phyloP scores from a whole-genome alignment of 2,888 invertebrate genomes.

The Hyposoter dolosus region DNA sequence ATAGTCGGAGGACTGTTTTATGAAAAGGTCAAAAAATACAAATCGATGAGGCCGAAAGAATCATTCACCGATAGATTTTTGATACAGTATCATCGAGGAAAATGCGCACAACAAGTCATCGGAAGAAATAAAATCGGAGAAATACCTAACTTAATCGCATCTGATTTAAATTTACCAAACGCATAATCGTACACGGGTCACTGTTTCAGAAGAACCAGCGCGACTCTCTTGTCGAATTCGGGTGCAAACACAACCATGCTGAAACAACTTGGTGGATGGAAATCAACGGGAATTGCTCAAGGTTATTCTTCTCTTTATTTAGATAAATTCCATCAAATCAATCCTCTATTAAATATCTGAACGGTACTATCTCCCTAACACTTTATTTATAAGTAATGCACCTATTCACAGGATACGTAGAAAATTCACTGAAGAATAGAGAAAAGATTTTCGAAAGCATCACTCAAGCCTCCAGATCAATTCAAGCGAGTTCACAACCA shows the following conservation, averaged over 20 bases:
- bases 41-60: conserved; percentile 1
- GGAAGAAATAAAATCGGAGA: conserved; percentile 14
- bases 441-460: conserved; percentile 50
- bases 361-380: conserved; percentile 4
- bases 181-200: neutral
- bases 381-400: conserved; percentile 38
- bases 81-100: conserved; percentile 5
- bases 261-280: conserved; percentile 25
- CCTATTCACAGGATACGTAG: conserved; percentile 51
- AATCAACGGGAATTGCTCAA: conserved; percentile 13
- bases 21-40: neutral
- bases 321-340: conserved; percentile 14
- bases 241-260: conserved; percentile 25
- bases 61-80: conserved; percentile 24
- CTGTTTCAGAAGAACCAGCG: neutral
- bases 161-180: conserved; percentile 7
- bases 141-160: conserved; percentile 13
- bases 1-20: conserved; percentile 5
- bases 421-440: conserved; percentile 54
- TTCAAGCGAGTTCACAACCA: conserved; percentile 33
- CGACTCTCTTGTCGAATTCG: conserved; percentile 18
- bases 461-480: conserved; percentile 26
- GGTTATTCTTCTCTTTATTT: neutral
- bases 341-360: neutral
- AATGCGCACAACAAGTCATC: neutral